A percentile compares a stretch with the other conserved stretches of the same genome.
These are phyloP conservation scores for Strigamia transsilvanica DNA, from an alignment of 2,888 invertebrate genomes.

Conservation along the genomic window DNA sequence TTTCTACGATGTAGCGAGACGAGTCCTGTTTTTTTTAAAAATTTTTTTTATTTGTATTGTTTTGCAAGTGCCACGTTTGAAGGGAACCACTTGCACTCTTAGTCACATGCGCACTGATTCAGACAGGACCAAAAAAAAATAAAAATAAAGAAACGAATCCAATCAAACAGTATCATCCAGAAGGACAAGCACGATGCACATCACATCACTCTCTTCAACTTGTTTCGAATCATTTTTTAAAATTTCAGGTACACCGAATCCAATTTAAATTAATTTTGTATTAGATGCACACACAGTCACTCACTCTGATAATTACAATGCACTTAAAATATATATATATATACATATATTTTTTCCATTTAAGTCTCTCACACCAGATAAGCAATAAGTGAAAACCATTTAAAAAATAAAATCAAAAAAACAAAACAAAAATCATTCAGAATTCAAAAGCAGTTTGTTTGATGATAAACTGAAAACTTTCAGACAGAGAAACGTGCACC, in stretches of 20 bases:
- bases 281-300: slow-evolving; percentile 48
- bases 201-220: slow-evolving; percentile 52
- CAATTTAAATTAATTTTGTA: slow-evolving; percentile 16
- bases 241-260: slow-evolving; percentile 21
- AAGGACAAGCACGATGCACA: slow-evolving; percentile 51
- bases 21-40: slow-evolving; percentile 28
- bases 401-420: not conserved
- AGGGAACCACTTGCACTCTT: slow-evolving; percentile 50
- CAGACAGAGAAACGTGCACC: not conserved
- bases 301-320: slow-evolving; percentile 44
- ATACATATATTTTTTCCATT: not conserved
- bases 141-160: slow-evolving; percentile 25
- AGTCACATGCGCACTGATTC: slow-evolving; percentile 46
- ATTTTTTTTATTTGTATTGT: not conserved
- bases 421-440: not conserved
- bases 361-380: slow-evolving; percentile 38
- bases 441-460: slow-evolving; percentile 47
- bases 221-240: slow-evolving; percentile 19
- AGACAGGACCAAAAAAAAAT: slow-evolving; percentile 46
- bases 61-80: slow-evolving; percentile 44
- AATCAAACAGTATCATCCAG: slow-evolving; percentile 51
- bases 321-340: slow-evolving; percentile 17
- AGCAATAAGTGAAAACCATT: slow-evolving; percentile 11
- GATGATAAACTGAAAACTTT: slow-evolving; percentile 35
- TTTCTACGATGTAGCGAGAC: not conserved